Evolutionary conservation across 2,113 vertebrate species (phyloP), one percentile per base, ranked within the genome.

Genomic region (Tetrao urogallus): DNA sequence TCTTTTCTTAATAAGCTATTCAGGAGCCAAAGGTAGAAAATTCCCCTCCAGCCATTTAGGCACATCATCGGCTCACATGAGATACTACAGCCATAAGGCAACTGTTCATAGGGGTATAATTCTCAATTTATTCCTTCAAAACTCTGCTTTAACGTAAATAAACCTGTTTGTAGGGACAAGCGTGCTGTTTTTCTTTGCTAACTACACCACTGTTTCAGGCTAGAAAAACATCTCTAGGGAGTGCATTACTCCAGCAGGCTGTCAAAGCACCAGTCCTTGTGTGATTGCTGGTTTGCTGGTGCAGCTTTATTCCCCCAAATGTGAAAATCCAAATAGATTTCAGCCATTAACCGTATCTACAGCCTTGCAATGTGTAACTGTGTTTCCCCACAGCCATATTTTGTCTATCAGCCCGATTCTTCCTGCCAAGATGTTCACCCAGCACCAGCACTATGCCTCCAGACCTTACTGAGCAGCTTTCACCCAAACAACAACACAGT

Each of bases 401-500:
- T 95, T 88, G 89, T 94, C 85, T 92, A 82, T 87, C 50, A 88
- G 56, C 52, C 88, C 76, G 70, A 66, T 80, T 95, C 93, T 89
- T 89, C 91, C 74, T 93, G 89, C 74, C 95, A 97, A 94, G 82
- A 93, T 90, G 92, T 86, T 96, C 27, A 54, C 27, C 54, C 82
- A 94, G 8, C 52, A 16, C 27, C 52, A 54, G 52, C 52, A 54
- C 27, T 15, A 10, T 54, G 52, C 27, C 15, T 54, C 27, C 52
- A 54, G 52, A 34, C 40, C 27, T 61, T 58, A 66, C 69, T 48
- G 8, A 75, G 72, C 11, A 38, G 52, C 84, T 14, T 36, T 45
- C 40, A 70, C 8, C 36, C 72, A 71, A 79, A 76, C 70, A 75
- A 76, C 76, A 76, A 1, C 40, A 30, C 58, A 60, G n/a, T 36